These are phyloP conservation scores for Dipodomys merriami DNA, from an alignment of 2,113 vertebrate species.

Conservation along the genomic window DNA sequence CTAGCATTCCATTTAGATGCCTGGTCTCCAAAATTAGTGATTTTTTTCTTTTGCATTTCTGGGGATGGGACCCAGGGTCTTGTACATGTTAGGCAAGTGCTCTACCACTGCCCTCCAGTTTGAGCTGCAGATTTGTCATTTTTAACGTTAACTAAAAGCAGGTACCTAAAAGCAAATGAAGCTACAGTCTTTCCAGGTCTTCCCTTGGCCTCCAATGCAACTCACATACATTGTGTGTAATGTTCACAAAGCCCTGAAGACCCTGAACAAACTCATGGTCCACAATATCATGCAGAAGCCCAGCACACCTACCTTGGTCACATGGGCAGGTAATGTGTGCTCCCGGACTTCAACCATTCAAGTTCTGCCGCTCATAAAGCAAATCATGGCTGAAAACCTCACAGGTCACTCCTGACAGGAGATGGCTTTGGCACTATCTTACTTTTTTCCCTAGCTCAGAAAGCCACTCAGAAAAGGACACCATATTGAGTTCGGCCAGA, in stretches of 20 bases:
- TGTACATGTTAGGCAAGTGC: neutral
- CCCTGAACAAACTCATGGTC: neutral
- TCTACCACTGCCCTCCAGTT: neutral
- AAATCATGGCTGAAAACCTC: neutral
- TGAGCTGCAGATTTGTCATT: neutral
- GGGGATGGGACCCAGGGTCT: neutral
- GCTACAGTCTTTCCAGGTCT: neutral
- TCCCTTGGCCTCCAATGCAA: neutral
- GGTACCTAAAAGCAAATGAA: neutral
- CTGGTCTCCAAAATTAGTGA: neutral
- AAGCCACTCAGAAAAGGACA: neutral
- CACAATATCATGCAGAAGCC: conserved; percentile 10
- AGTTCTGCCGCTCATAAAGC: neutral
- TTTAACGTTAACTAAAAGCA: neutral
- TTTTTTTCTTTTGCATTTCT: neutral
- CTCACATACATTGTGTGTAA: neutral
- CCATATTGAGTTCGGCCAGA: neutral
- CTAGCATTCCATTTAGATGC: neutral
- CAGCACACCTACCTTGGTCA: neutral
- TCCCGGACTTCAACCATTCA: neutral
- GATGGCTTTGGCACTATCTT: neutral
- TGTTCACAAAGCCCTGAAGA: neutral
- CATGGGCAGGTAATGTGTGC: neutral
- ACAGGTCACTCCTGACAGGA: neutral
- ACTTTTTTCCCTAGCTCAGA: conserved; percentile 47